Conservation (phyloP, 2,797 vertebrate species). For the Chromis chromis region DNA sequence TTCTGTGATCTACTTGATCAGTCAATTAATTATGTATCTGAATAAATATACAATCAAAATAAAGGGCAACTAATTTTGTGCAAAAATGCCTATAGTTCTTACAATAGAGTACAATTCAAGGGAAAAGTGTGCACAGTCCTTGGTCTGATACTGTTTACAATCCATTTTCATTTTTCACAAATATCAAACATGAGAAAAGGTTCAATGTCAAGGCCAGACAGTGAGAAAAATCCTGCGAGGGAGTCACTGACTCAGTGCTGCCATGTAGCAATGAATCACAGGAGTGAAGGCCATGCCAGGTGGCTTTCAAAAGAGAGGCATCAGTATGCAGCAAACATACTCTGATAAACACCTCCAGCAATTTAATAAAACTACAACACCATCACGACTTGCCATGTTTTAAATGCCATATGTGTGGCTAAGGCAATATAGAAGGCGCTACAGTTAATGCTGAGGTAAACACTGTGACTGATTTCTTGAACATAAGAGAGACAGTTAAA, state of each 20-base stretch:
- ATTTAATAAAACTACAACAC: slow-evolving; percentile 29
- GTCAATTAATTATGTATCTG: neutral
- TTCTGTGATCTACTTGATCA: neutral
- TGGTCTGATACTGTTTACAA: slow-evolving; percentile 20
- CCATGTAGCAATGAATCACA: slow-evolving; percentile 72
- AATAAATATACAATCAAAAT: neutral
- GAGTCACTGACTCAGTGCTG: slow-evolving; percentile 69
- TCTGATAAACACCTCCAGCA: slow-evolving; percentile 39
- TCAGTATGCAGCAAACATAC: slow-evolving; percentile 58
- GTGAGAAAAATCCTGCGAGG: slow-evolving; percentile 62
- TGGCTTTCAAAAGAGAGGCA: slow-evolving; percentile 50
- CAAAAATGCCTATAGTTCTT: neutral
- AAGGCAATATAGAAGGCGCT: slow-evolving; percentile 15
- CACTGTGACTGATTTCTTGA: slow-evolving; percentile 33
- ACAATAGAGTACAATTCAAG: neutral
- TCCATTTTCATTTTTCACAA: slow-evolving; percentile 13
- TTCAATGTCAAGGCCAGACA: slow-evolving; percentile 43
- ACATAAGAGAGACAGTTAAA: slow-evolving; percentile 27
- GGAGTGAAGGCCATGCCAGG: slow-evolving; percentile 59
- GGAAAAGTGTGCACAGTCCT: neutral
- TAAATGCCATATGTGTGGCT: slow-evolving; percentile 16
- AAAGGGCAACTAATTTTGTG: neutral
- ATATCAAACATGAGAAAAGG: slow-evolving; percentile 18
- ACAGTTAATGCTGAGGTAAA: slow-evolving; percentile 18
- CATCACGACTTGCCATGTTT: slow-evolving; percentile 27